Evolutionary conservation across 2,113 vertebrate species (phyloP).

Genomic region (Narcine bancroftii): DNA sequence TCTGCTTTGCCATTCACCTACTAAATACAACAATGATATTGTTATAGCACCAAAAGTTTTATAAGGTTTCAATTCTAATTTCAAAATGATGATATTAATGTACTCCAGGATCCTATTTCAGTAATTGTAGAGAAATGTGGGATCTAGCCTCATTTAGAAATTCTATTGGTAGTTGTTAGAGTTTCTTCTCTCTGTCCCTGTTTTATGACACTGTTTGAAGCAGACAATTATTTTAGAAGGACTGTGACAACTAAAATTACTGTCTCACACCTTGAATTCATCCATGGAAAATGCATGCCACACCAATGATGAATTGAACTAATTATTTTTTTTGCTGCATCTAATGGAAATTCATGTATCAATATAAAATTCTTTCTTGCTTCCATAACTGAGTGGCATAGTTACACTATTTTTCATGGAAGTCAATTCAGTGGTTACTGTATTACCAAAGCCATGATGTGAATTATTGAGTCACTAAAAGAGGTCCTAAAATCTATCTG

Average conservation of each 20-base stretch:
- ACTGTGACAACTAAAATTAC: neutral
- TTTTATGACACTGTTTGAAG: neutral
- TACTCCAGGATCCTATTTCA: neutral
- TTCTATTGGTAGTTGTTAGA: neutral
- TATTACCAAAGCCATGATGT: neutral
- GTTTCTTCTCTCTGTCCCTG: neutral
- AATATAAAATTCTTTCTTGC: neutral
- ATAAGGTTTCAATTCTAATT: neutral
- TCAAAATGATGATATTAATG: neutral
- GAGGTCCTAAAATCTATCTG: neutral
- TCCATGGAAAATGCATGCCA: neutral
- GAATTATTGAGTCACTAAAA: neutral
- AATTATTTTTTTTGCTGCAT: neutral
- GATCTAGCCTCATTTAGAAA: neutral
- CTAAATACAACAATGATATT: neutral
- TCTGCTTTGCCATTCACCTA: slow-evolving; percentile 36
- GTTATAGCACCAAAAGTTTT: neutral
- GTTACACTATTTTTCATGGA: neutral
- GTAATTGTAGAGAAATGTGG: neutral
- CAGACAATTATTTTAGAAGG: neutral
- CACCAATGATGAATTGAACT: neutral
- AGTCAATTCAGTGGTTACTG: neutral
- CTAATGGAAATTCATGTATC: neutral
- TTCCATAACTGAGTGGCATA: neutral
- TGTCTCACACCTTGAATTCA: neutral